Evolutionary conservation across 2,888 invertebrate genomes (phyloP).

Genomic region (Nomada fabriciana): DNA sequence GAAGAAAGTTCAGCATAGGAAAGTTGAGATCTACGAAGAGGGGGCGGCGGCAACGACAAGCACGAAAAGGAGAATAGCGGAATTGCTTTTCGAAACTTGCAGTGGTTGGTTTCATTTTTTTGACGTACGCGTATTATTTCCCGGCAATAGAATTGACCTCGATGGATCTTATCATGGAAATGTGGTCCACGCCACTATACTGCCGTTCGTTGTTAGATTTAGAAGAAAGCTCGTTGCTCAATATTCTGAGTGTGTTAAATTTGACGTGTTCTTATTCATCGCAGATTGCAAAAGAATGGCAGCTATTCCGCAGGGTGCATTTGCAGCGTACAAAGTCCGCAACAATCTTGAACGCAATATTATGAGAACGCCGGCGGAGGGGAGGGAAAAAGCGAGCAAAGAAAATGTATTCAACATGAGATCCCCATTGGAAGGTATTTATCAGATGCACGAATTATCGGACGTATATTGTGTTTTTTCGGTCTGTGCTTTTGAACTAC

Average conservation of each 20-base stretch:
- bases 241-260: neutral
- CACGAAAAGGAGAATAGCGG: constrained; percentile 61
- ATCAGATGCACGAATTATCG: neutral
- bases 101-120: constrained; percentile 67
- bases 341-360: constrained; percentile 84
- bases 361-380: constrained; percentile 44
- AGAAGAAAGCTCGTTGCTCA: no score
- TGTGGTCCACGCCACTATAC: neutral
- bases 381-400: constrained; percentile 47
- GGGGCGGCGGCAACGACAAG: constrained; percentile 20
- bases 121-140: neutral
- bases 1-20: constrained; percentile 6
- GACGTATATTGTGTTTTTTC: neutral
- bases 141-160: neutral
- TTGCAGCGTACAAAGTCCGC: constrained; percentile 89
- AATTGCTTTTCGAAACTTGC: constrained; percentile 75
- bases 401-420: constrained; percentile 65
- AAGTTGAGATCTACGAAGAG: constrained; percentile 23
- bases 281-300: constrained; percentile 87
- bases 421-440: constrained; percentile 60
- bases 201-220: neutral
- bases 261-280: constrained; percentile 14
- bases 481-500: neutral
- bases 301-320: constrained; percentile 91
- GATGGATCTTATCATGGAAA: neutral